Conservation (phyloP, 1,140 invertebrate species). For the Drosophila nigromelanica region DNA sequence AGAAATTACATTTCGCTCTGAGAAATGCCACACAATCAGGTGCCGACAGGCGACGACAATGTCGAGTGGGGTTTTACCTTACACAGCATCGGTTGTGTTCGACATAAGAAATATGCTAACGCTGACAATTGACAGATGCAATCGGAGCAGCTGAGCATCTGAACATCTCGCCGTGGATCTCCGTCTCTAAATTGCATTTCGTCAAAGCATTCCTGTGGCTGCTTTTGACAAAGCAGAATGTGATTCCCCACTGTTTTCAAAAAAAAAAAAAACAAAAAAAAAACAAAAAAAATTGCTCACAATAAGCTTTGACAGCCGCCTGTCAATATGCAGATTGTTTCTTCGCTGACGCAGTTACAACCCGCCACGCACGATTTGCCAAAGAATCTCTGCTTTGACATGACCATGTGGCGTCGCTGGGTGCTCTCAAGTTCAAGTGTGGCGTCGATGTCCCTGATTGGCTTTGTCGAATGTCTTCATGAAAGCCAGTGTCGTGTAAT, state of each 20-base stretch:
- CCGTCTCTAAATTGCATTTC: constrained; percentile 73
- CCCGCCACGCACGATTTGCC: constrained; percentile 59
- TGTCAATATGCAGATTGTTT: constrained; percentile 79
- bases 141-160: constrained; percentile 43
- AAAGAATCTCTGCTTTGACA: constrained; percentile 21
- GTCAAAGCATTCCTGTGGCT: constrained; percentile 76
- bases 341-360: constrained; percentile 51
- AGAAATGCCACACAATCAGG: constrained; percentile 64
- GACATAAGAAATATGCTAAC: constrained; percentile 58
- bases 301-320: constrained; percentile 67
- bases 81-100: constrained; percentile 43
- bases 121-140: constrained; percentile 76
- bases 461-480: constrained; percentile 47
- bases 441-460: constrained; percentile 53
- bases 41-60: constrained; percentile 52
- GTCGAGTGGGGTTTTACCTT: constrained; percentile 56
- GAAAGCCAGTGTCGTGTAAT: constrained; percentile 29
- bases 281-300: constrained; percentile 46
- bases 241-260: constrained; percentile 3
- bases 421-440: constrained; percentile 72
- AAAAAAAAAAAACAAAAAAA: constrained; percentile 11
- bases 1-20: constrained; percentile 67
- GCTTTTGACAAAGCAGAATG: constrained; percentile 64
- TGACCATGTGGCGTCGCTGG: constrained; percentile 25
- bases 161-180: constrained; percentile 29